phyloP scores from a whole-genome alignment of 2,113 vertebrate species.

The Ploceus nigricollis region DNA sequence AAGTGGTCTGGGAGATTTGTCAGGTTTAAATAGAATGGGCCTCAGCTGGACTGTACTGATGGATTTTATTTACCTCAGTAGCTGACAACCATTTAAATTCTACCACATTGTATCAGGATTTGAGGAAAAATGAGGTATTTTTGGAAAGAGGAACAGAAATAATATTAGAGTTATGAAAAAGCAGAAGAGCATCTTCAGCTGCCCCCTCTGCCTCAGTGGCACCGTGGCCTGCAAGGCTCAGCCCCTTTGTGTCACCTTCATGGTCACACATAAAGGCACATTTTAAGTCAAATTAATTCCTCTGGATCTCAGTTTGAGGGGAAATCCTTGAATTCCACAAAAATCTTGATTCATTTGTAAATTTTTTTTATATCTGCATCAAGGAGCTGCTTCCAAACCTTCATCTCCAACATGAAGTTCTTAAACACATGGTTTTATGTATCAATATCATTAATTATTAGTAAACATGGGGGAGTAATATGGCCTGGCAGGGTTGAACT shows the following conservation, averaged over 20 bases:
- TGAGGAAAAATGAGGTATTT: background rate
- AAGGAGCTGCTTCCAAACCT: background rate
- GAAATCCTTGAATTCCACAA: background rate
- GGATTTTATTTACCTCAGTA: background rate
- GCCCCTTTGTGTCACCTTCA: background rate
- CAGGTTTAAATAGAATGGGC: background rate
- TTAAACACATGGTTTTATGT: background rate
- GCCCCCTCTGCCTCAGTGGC: background rate
- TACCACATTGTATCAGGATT: background rate
- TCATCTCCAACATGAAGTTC: accelerated
- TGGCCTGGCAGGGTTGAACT: background rate
- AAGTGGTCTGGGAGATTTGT: background rate
- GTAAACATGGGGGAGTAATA: accelerated
- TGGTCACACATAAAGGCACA: background rate
- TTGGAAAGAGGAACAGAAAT: background rate
- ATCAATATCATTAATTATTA: background rate
- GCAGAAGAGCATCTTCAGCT: background rate
- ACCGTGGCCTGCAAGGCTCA: background rate
- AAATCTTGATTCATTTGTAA: background rate
- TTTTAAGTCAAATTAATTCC: background rate
- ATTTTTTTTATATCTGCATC: background rate
- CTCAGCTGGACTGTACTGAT: background rate
- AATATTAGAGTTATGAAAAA: background rate
- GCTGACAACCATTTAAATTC: background rate
- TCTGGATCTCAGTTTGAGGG: background rate